phyloP scores from a whole-genome alignment of 2,888 invertebrate species.

The Orthonychiurus folsomi region DNA sequence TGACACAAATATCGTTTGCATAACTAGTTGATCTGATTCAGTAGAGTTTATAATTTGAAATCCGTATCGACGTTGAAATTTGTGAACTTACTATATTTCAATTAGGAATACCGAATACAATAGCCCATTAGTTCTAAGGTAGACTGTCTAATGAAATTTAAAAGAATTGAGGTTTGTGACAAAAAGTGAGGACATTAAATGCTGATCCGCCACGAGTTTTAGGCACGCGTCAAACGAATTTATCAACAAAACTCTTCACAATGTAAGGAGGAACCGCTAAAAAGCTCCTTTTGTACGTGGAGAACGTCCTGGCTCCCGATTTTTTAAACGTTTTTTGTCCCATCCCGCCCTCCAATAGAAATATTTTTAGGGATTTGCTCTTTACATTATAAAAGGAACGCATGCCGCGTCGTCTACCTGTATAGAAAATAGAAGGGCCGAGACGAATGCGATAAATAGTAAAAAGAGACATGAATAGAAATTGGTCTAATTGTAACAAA shows the following conservation, averaged over 20 bases:
- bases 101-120: neutral
- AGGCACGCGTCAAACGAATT: neutral
- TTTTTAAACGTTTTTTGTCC: too few relatives aligned
- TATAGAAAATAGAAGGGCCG: too few relatives aligned
- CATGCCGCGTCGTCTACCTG: neutral
- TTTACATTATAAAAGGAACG: neutral
- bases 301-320: too few relatives aligned
- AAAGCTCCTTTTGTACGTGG: neutral
- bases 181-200: neutral
- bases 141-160: too few relatives aligned
- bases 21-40: too few relatives aligned
- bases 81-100: too few relatives aligned
- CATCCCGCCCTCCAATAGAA: neutral
- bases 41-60: too few relatives aligned
- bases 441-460: neutral
- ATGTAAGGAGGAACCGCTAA: neutral
- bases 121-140: neutral
- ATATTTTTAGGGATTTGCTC: neutral
- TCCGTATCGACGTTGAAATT: too few relatives aligned
- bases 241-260: neutral
- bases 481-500: conserved; percentile 14
- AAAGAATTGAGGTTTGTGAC: neutral
- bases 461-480: neutral
- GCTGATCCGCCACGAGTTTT: neutral
- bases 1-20: too few relatives aligned